Percentiles rank a stretch among this genome's conserved stretches.
Evolutionary conservation across 64 coral and sea anemone species (phyloP).

Genomic region (Montipora capricornis): DNA sequence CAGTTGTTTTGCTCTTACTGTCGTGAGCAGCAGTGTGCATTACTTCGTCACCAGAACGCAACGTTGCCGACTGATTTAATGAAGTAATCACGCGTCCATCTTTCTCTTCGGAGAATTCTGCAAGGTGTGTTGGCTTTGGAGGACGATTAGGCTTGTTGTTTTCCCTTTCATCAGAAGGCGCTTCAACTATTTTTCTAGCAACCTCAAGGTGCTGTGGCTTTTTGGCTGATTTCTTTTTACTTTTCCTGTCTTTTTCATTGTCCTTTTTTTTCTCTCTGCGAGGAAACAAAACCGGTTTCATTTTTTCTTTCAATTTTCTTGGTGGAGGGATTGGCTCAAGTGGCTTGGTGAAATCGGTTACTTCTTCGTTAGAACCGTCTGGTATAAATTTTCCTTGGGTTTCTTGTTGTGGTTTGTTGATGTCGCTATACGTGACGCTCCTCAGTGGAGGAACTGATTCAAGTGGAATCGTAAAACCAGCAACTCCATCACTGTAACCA

Average conservation of each 20-base stretch:
- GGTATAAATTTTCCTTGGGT: too few relatives aligned
- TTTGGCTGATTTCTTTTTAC: background rate
- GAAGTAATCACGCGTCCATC: background rate
- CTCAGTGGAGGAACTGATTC: too few relatives aligned
- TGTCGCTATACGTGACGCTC: too few relatives aligned
- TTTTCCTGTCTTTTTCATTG: background rate
- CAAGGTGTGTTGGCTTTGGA: background rate
- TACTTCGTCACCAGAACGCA: background rate
- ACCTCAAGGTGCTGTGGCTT: background rate
- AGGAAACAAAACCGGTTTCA: conserved; percentile 10
- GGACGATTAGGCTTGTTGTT: background rate
- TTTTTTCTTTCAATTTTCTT: conserved; percentile 22
- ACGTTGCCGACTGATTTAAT: background rate
- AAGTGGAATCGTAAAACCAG: too few relatives aligned
- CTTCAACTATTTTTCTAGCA: background rate
- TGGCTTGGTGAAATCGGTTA: background rate
- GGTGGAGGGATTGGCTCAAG: background rate
- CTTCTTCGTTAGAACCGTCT: background rate
- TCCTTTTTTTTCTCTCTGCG: background rate
- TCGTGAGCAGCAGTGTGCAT: background rate
- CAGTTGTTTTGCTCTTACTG: background rate
- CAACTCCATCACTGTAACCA: too few relatives aligned
- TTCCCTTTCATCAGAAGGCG: background rate
- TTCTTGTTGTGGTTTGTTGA: too few relatives aligned
- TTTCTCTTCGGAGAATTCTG: background rate